These are phyloP conservation scores for Sorex maritimensis DNA, from an alignment of 2,797 vertebrate genomes.

Conservation along the genomic window DNA sequence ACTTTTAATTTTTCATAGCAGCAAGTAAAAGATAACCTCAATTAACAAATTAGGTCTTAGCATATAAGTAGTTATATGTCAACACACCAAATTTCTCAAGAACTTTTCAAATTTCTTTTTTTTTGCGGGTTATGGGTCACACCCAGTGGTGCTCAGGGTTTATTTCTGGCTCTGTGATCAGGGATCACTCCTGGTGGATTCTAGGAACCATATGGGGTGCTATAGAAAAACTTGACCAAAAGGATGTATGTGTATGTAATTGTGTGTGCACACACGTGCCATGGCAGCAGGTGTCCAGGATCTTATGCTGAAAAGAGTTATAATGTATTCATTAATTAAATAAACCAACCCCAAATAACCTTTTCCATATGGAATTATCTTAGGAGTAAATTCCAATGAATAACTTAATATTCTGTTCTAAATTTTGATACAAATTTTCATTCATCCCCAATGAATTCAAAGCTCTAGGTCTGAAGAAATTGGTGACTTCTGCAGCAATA, in stretches of 20 bases:
- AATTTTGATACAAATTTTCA: not conserved
- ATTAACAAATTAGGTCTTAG: not conserved
- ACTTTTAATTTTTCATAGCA: conserved; percentile 64
- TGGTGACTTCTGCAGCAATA: conserved; percentile 40
- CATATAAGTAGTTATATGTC: not conserved
- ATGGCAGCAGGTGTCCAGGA: not conserved
- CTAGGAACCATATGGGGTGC: too few species aligned
- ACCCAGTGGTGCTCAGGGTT: too few species aligned
- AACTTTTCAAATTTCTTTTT: too few species aligned
- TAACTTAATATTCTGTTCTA: conserved; percentile 39
- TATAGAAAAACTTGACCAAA: conserved; percentile 19
- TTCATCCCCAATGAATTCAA: not conserved
- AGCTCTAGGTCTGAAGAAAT: conserved; percentile 46
- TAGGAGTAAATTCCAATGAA: conserved; percentile 21
- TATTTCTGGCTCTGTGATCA: too few species aligned
- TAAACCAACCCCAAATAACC: conserved; percentile 37
- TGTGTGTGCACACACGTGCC: too few species aligned
- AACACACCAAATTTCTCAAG: conserved; percentile 2
- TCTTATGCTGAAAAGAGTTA: conserved; percentile 5
- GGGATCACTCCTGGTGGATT: too few species aligned
- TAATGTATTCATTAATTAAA: conserved; percentile 16
- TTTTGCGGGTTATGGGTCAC: too few species aligned
- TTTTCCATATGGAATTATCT: conserved; percentile 34
- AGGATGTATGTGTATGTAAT: not conserved
- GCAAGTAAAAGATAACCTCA: not conserved